Base-by-base conservation (phyloP, 2,888 invertebrate genomes). In the Frankliniella intonsa region DNA sequence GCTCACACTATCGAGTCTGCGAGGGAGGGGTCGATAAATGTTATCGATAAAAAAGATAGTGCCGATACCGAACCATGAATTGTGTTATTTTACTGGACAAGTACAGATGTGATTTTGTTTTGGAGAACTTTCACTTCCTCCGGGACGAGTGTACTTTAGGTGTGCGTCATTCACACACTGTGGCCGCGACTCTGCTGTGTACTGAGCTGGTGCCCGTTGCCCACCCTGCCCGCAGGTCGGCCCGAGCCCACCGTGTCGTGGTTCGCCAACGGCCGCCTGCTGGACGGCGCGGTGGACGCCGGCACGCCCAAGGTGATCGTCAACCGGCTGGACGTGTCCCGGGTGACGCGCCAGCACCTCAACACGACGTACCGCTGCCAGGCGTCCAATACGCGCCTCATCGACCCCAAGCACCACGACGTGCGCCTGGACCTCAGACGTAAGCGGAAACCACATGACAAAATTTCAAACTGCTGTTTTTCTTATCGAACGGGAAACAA, bases 361-460 rank as follows among this genome's bases (percentile, higher is more conserved):
- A 95, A 96, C 88, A 94, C 94, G 69, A 94, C 95, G 62, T 96
- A 94, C 90, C 95, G 94, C 88, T 96, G 96, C 87, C 93, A 95
- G 88, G 96, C 96, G 14, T 93, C 94, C 83, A 96, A 96, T 87
- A 96, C 96, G 80, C 94, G 95, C 88, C 91, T 96, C 83, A 94
- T 94, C 87, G 92, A 93, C 87, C 95, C 96, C 0, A 91, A 93
- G 82, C 95, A 96, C 88, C 93, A 94, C 87, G 93, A 92, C 84
- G 94, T 96, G 85, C 91, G 94, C 85, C 90, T 96, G 85, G 95
- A 96, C 88, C 92, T 96, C 90, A 91, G 94, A 87, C 89, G 96
- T 96, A 88, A 93, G 95, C 93, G 38, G 38, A 38, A 38, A 38
- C 38, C n/a, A n/a, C n/a, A n/a, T n/a, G n/a, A n/a, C n/a, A n/a